These are phyloP conservation scores for Hemitrygon akajei DNA, from an alignment of 2,797 vertebrate genomes.

Conservation along the genomic window DNA sequence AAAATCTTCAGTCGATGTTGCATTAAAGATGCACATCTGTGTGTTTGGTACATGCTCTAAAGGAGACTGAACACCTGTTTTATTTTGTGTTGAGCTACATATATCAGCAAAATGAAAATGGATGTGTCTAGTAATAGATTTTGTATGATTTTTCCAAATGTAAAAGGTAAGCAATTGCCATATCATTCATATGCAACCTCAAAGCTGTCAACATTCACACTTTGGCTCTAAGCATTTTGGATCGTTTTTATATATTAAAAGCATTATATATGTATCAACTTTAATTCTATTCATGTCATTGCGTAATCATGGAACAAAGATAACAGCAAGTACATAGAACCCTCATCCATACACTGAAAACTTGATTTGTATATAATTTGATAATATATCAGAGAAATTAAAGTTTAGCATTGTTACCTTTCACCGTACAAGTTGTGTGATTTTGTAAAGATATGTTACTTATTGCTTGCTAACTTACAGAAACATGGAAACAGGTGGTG, in stretches of 20 bases:
- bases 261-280: neutral
- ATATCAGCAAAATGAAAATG: neutral
- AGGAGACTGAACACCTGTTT: neutral
- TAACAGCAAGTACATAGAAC: neutral
- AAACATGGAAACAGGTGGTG: neutral
- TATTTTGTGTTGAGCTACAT: neutral
- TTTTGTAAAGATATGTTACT: neutral
- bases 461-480: neutral
- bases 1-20: neutral
- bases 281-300: neutral
- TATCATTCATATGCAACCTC: neutral
- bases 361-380: neutral
- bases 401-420: neutral
- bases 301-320: neutral
- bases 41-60: neutral
- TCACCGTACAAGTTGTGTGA: neutral
- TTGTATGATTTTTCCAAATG: neutral
- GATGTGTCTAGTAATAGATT: neutral
- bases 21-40: neutral
- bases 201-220: neutral
- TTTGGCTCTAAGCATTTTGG: neutral
- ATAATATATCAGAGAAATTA: neutral
- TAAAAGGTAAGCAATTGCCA: neutral
- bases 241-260: neutral
- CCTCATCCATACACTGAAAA: neutral